Conservation (phyloP, 2,113 vertebrate genomes). For the Lepus americanus region DNA sequence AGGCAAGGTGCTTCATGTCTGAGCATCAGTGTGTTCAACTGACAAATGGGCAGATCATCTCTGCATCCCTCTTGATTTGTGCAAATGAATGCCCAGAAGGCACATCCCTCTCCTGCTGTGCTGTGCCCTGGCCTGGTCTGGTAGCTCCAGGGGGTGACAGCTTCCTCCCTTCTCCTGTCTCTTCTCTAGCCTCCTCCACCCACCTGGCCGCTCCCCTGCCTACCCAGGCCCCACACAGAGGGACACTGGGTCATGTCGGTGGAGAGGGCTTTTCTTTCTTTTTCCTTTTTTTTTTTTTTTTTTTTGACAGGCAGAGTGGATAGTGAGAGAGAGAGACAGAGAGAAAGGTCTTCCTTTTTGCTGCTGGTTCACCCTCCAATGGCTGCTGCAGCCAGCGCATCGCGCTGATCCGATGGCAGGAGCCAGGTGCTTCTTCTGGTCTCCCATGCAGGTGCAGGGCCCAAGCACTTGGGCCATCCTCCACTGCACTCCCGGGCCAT, state of each 20-base stretch:
- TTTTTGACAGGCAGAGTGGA: too few relatives aligned
- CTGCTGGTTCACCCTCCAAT: too few relatives aligned
- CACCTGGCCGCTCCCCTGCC: not conserved
- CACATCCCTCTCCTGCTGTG: not conserved
- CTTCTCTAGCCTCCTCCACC: not conserved
- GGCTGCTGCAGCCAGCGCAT: too few relatives aligned
- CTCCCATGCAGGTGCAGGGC: too few relatives aligned
- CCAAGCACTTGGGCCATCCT: too few relatives aligned
- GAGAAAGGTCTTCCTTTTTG: too few relatives aligned
- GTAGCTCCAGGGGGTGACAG: not conserved
- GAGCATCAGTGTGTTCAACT: not conserved
- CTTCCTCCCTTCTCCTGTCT: not conserved
- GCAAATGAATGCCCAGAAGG: not conserved
- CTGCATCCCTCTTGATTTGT: not conserved
- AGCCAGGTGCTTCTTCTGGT: too few relatives aligned
- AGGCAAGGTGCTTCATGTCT: not conserved
- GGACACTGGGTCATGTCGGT: rapidly evolving
- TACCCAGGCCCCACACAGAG: not conserved
- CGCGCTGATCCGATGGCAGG: too few relatives aligned
- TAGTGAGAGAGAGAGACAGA: too few relatives aligned
- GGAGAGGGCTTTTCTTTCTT: not conserved
- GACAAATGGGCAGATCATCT: not conserved
- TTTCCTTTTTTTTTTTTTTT: too few relatives aligned
- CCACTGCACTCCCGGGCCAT: too few relatives aligned
- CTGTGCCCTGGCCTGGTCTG: not conserved